phyloP scores from a whole-genome alignment of 2,797 vertebrate species.

The Galaxias olidus region DNA sequence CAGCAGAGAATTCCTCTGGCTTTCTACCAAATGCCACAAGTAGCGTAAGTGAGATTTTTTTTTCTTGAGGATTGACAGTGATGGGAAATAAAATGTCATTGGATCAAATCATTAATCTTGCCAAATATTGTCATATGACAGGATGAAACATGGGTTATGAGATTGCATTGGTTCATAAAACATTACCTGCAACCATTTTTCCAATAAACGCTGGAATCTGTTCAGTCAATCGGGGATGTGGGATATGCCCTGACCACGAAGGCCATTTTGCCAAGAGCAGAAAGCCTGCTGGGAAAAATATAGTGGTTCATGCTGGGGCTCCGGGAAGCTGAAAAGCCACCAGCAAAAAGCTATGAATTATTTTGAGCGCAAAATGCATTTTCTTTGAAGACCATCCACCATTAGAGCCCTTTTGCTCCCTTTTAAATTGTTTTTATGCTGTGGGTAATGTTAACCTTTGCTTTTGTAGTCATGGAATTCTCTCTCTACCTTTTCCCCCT shows the following conservation, averaged over 20 bases:
- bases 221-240: slow-evolving; percentile 76
- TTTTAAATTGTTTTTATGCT: slow-evolving; percentile 83
- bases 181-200: slow-evolving; percentile 77
- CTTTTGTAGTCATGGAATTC: slow-evolving; percentile 81
- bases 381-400: slow-evolving; percentile 81
- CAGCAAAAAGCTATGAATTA: slow-evolving; percentile 83
- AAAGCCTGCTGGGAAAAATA: slow-evolving; percentile 84
- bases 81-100: slow-evolving; percentile 72
- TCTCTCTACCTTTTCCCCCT: slow-evolving; percentile 59
- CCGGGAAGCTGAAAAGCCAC: slow-evolving; percentile 79
- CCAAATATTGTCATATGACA: slow-evolving; percentile 74
- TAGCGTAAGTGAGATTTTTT: slow-evolving; percentile 57
- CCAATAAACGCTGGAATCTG: slow-evolving; percentile 76
- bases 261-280: slow-evolving; percentile 76
- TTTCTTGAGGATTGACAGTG: slow-evolving; percentile 60
- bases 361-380: slow-evolving; percentile 83
- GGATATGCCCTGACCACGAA: slow-evolving; percentile 67
- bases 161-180: slow-evolving; percentile 76
- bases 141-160: slow-evolving; percentile 71
- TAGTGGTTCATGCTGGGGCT: slow-evolving; percentile 80
- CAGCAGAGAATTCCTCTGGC: slow-evolving; percentile 27
- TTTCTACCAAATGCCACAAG: slow-evolving; percentile 67
- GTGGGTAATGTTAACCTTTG: slow-evolving; percentile 83
- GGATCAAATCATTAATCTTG: slow-evolving; percentile 73
- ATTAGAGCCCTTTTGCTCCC: slow-evolving; percentile 81